Evolutionary conservation across 37 sponge, comb jelly and placozoan genomes (phyloP), one percentile per base, ranked within the genome.

Genomic region (Beroe ovata): DNA sequence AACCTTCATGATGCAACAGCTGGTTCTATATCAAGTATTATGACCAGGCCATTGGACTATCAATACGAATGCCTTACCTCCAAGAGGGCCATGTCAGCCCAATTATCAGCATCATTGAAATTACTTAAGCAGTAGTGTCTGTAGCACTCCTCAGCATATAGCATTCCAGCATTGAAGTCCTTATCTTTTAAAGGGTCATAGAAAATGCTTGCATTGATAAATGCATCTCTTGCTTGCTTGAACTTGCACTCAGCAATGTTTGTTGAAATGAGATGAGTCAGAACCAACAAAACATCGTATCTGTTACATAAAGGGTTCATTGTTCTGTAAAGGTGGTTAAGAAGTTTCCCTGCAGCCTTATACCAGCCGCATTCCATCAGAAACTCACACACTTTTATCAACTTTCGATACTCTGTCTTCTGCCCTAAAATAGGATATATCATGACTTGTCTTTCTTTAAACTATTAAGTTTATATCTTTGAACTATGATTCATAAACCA

Each of bases 211-310:
- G 69, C 69, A 34, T 66, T 66, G 33, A 66, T 37, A 30, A 66
- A 66, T 29, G 69, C 69, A 29, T 66, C 69, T 30, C 34, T 66
- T 32, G 69, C 69, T 66, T 30, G 33, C 1, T 25, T 66, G 30
- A 66, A 66, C 69, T 66, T 66, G 69, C 69, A 66, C 36, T 66
- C 69, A 1, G 69, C 69, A 32, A 66, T 66, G 69, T 66, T 26
- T 2, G 69, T 66, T 34, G 69, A 66, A 6, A 66, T 66, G 36
- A 66, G 69, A 30, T 66, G 69, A 32, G 69, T 66, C 25, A 66
- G 69, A 16, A 30, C 69, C 29, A 66, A 19, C 8, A 66, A 30
- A 30, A 66, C 35, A 30, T 66, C 34, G 69, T 66, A 30, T 16
- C 69, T 26, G 16, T 66, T 30, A 14, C 16, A 1, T 30, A 66